Evolutionary conservation across 2,888 invertebrate genomes (phyloP), one percentile per base, ranked within the genome.

Genomic region (Coleophora deauratella): DNA sequence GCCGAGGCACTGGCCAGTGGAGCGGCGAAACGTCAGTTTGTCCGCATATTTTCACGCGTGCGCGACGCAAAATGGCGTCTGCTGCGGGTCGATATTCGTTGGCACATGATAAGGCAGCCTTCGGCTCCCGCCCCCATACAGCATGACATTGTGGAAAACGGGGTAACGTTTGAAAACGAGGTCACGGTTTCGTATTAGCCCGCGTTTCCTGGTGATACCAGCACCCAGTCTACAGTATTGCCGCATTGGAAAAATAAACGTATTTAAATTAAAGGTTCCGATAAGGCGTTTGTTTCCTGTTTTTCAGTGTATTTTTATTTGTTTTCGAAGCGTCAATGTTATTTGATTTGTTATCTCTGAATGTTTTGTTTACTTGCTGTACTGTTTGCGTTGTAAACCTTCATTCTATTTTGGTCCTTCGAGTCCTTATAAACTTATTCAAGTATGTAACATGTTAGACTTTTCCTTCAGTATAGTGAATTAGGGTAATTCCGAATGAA

Each of bases 41-140:
- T 75, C 78, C 78, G 81, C 81, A 80, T 73, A 65, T 61, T 59
- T 58, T 57, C 55, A 62, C 75, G 80, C 80, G 63, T 72, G 80
- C 73, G 77, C 62, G 54, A 34, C 11, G 35, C 46, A 63, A 66
- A 42, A 68, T 69, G 68, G 66, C 67, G 54, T 59, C 6, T 21
- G 3, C 21, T 4, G 35, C 40, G 53, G 75, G 77, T 79, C 79
- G 79, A 79, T 79, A 79, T 61, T 47, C 47, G 52, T 6, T 21
- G 53, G 47, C 49, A 49, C 47, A 58, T 68, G 76, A 76, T 78
- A 79, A 75, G 59, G 60, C 56, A 61, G 55, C 59, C 50, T 66
- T 72, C 72, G 75, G 70, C 70, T 76, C 69, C 21, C 63, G 69
- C 76, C 72, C 72, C 64, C 75, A 75, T 75, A 63, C 58, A 57